Evolutionary conservation across 2,888 invertebrate genomes (phyloP).

Genomic region (Ophion obscuratus): DNA sequence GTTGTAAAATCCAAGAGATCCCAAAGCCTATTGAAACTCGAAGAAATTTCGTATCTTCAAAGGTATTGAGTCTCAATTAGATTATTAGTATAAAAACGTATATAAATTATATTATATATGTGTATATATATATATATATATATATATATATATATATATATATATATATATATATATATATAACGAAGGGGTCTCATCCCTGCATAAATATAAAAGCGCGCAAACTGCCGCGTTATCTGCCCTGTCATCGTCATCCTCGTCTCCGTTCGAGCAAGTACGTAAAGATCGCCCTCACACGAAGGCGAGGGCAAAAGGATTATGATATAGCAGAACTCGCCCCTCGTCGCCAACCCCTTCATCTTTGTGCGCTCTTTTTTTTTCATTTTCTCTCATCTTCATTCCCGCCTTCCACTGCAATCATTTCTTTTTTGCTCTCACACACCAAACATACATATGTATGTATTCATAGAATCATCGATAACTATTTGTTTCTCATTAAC

Average conservation of each 20-base stretch:
- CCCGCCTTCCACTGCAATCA: conserved; percentile 37
- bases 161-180: conserved; percentile 7
- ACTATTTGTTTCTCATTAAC: conserved; percentile 83
- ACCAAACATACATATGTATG: conserved; percentile 9
- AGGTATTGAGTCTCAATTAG: too few species aligned
- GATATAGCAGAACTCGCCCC: conserved; percentile 65
- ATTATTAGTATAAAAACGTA: too few species aligned
- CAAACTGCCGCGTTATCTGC: conserved; percentile 32
- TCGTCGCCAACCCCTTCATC: conserved; percentile 12
- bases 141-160: too few species aligned
- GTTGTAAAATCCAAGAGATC: too few species aligned
- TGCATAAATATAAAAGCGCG: conserved; percentile 35
- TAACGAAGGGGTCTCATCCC: conserved; percentile 47
- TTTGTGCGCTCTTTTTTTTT: conserved; percentile 20
- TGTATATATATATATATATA: too few species aligned
- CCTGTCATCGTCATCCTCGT: conserved; percentile 53
- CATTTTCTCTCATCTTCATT: conserved; percentile 60
- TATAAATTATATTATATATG: too few species aligned
- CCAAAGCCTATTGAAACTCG: background rate
- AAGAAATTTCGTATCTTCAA: too few species aligned
- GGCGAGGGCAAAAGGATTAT: conserved; percentile 65
- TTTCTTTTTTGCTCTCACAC: conserved; percentile 32
- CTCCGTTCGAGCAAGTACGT: conserved; percentile 23
- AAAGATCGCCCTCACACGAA: conserved; percentile 62
- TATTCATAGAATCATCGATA: conserved; percentile 25